A percentile compares a stretch with the other conserved stretches of the same genome.
phyloP scores from a whole-genome alignment of 2,113 vertebrate genomes.

The Oncorhynchus masou region DNA sequence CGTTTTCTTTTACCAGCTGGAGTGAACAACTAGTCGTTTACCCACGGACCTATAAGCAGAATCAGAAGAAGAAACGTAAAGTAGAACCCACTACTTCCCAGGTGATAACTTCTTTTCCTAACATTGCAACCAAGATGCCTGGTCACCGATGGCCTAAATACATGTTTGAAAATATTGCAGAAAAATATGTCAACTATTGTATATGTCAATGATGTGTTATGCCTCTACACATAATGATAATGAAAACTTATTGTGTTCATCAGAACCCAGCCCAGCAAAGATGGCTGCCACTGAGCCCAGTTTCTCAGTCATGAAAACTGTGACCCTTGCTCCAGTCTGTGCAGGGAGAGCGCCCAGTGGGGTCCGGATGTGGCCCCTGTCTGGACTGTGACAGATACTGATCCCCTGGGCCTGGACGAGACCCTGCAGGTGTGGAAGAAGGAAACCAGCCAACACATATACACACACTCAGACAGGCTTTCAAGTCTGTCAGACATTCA shows the following conservation, averaged over 20 bases:
- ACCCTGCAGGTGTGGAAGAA: conserved; percentile 47
- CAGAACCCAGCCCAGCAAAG: conserved; percentile 69
- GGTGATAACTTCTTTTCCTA: conserved; percentile 32
- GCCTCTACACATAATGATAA: not conserved
- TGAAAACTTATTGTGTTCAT: not conserved
- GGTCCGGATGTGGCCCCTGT: conserved; percentile 27
- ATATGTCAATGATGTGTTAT: not conserved
- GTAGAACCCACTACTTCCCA: conserved; percentile 53
- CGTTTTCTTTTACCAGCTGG: conserved; percentile 57
- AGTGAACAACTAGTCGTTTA: conserved; percentile 61
- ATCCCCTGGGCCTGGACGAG: conserved; percentile 19
- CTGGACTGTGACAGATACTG: conserved; percentile 42
- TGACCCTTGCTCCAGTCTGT: conserved; percentile 13
- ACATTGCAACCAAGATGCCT: too few relatives aligned
- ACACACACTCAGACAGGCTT: conserved; percentile 18
- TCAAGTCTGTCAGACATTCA: conserved; percentile 22
- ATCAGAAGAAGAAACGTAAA: conserved; percentile 65
- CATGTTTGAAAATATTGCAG: not conserved
- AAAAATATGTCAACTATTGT: not conserved
- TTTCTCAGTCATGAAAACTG: conserved; percentile 5
- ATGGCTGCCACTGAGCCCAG: conserved; percentile 54
- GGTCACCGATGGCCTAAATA: not conserved
- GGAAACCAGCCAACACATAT: not conserved
- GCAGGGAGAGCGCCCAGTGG: conserved; percentile 46
- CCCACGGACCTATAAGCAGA: conserved; percentile 54